Percentiles rank a stretch among this genome's conserved stretches.
phyloP scores from a whole-genome alignment of 2,797 vertebrate species.

The Microctenopoma steveboyesi region DNA sequence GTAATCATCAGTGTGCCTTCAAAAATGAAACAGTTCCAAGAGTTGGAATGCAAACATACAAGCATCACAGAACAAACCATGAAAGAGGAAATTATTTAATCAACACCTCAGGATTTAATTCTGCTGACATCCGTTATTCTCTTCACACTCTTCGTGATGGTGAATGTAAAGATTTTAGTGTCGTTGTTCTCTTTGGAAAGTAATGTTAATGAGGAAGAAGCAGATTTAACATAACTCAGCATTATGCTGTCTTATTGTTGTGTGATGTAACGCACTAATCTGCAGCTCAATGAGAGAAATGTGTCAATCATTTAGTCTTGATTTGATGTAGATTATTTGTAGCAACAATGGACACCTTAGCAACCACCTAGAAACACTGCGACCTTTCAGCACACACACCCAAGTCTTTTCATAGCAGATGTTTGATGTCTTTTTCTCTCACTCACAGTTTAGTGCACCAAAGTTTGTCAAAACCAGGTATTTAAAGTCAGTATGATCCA shows the following conservation, averaged over 20 bases:
- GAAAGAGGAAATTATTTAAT: constrained; percentile 14
- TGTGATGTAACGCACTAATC: not conserved
- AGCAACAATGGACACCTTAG: not conserved
- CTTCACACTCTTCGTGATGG: not conserved
- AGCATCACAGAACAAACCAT: constrained; percentile 4
- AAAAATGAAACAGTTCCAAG: constrained; percentile 11
- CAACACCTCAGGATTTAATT: constrained; percentile 23
- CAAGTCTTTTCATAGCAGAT: not conserved
- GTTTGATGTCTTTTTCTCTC: not conserved
- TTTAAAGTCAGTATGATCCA: not conserved
- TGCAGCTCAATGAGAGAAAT: not conserved
- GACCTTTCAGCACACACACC: not conserved
- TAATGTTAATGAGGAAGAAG: constrained; percentile 2
- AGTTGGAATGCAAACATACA: constrained; percentile 29
- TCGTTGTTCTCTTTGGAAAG: constrained; percentile 10
- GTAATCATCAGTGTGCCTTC: constrained; percentile 44
- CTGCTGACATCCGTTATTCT: not conserved
- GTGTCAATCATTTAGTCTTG: not conserved
- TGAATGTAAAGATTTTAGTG: not conserved
- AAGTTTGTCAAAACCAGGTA: not conserved
- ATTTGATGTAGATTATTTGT: constrained; percentile 12
- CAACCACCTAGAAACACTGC: constrained; percentile 12
- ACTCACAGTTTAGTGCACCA: not conserved
- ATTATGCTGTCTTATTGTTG: not conserved
- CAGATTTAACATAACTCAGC: constrained; percentile 2